Evolutionary conservation across 2,888 invertebrate species (phyloP), one percentile per base, ranked within the genome.

Genomic region (Plutella xylostella): DNA sequence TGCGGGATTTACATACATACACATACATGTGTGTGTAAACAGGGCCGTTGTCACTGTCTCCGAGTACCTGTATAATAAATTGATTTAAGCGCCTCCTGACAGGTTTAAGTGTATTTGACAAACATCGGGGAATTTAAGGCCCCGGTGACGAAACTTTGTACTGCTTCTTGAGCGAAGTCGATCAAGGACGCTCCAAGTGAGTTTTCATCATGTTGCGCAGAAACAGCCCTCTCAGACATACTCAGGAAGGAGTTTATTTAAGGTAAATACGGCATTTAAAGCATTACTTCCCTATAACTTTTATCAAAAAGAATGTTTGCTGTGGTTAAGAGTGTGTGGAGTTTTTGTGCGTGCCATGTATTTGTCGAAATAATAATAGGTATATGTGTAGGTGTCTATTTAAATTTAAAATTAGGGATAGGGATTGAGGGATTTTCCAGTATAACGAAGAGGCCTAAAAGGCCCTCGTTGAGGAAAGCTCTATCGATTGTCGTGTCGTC

Each of bases 21-120:
- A 68, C 65, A 67, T 58, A 40, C 42, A 43, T 19, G 30, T 42
- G 63, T 49, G 51, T 51, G 54, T 69, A 72, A 74, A 73, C 69
- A 75, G 66, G 69, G 60, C 65, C 65, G 64, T 61, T 65, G 63
- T 74, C 68, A 66, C 64, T 61, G 60, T 74, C 68, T 65, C 64
- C 60, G 61, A 72, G 74, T 71, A 75, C 72, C 69, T 78, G 73
- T 74, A 73, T 76, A 74, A 78, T 75, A 78, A 79, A 82, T 80
- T 79, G 79, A 79, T 80, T 80, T 79, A 80, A 75, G 78, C 77
- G 66, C 67, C 71, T 75, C 72, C 68, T 72, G 76, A 77, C 80
- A 78, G 72, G 65, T 73, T 72, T 74, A 72, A 78, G 77, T 72
- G 72, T 74, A 71, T 77, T 80, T 75, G 71, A 73, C 75, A 77